Evolutionary conservation across 2,113 vertebrate species (phyloP).

Genomic region (Engraulis encrasicolus): DNA sequence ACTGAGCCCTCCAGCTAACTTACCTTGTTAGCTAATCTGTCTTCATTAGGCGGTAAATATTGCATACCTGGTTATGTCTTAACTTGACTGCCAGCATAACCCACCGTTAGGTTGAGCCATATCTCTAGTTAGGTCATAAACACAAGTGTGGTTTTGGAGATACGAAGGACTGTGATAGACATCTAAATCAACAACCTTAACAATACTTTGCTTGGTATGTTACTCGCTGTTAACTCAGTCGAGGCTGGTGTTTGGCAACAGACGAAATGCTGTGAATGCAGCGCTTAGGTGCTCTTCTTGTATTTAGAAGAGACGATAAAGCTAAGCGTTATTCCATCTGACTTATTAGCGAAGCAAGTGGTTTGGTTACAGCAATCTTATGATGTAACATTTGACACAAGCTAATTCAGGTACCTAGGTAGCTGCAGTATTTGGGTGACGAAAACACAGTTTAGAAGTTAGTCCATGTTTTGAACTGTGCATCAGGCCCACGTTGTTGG

Average conservation of each 20-base stretch:
- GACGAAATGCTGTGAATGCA: not conserved
- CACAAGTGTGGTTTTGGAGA: not conserved
- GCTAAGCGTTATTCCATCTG: too few relatives aligned
- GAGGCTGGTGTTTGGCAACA: not conserved
- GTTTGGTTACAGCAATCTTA: too few relatives aligned
- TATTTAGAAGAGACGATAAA: too few relatives aligned
- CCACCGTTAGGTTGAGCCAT: not conserved
- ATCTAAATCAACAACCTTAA: not conserved
- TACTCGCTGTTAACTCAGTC: not conserved
- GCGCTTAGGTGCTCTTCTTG: too few relatives aligned
- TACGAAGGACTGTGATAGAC: not conserved
- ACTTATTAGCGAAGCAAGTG: too few relatives aligned
- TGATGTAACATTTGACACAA: too few relatives aligned
- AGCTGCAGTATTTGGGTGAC: too few relatives aligned
- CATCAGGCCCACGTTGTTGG: too few relatives aligned
- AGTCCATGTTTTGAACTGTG: too few relatives aligned
- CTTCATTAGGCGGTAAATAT: slow-evolving; percentile 29
- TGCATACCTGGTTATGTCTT: slow-evolving; percentile 63
- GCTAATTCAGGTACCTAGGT: too few relatives aligned
- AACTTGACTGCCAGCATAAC: slow-evolving; percentile 35
- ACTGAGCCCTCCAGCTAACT: not conserved
- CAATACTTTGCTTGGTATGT: not conserved
- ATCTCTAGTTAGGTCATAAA: not conserved
- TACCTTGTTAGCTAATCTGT: slow-evolving; percentile 17
- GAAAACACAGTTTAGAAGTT: too few relatives aligned